Conservation (phyloP, 92 coral and sea anemone species). For the Plumapathes pennacea region DNA sequence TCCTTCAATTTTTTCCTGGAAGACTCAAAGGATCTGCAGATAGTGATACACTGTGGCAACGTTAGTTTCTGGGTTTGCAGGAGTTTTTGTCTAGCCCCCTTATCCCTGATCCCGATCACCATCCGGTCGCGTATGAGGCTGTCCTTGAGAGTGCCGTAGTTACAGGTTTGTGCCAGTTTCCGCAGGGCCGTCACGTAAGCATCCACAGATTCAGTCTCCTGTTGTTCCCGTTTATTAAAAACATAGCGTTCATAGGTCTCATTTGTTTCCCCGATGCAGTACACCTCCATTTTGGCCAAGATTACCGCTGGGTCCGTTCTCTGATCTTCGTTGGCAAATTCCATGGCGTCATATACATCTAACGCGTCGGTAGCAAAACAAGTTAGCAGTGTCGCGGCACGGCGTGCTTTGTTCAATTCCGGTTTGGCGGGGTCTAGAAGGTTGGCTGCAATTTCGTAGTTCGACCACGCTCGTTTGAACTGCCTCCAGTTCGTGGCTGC, state of each 20-base stretch:
- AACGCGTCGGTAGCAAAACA: slow-evolving; percentile 35
- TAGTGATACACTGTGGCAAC: slow-evolving; percentile 40
- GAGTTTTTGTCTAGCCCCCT: slow-evolving; percentile 39
- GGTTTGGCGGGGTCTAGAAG: slow-evolving; percentile 6
- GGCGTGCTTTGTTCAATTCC: too few species aligned
- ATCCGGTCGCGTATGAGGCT: slow-evolving; percentile 45
- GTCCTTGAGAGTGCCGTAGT: slow-evolving; percentile 57
- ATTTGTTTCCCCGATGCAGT: slow-evolving; percentile 64
- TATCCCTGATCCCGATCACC: slow-evolving; percentile 46
- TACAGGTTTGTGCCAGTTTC: slow-evolving; percentile 60
- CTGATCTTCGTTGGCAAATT: slow-evolving; percentile 15
- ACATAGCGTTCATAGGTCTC: slow-evolving; percentile 64
- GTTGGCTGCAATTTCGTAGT: slow-evolving; percentile 37
- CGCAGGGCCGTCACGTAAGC: slow-evolving; percentile 64
- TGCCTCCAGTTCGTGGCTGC: slow-evolving; percentile 25
- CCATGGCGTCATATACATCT: slow-evolving; percentile 37
- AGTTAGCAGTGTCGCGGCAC: slow-evolving; percentile 15
- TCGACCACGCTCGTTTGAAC: slow-evolving; percentile 26
- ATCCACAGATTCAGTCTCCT: slow-evolving; percentile 60
- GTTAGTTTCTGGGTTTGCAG: slow-evolving; percentile 44
- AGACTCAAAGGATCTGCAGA: slow-evolving; percentile 54
- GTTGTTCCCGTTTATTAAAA: slow-evolving; percentile 63
- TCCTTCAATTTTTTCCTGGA: slow-evolving; percentile 32
- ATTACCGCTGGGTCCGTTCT: slow-evolving; percentile 33
- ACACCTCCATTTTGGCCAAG: slow-evolving; percentile 19